Evolutionary conservation across 2,888 invertebrate species (phyloP), one percentile per base, ranked within the genome.

Genomic region (Gryllus longicercus): DNA sequence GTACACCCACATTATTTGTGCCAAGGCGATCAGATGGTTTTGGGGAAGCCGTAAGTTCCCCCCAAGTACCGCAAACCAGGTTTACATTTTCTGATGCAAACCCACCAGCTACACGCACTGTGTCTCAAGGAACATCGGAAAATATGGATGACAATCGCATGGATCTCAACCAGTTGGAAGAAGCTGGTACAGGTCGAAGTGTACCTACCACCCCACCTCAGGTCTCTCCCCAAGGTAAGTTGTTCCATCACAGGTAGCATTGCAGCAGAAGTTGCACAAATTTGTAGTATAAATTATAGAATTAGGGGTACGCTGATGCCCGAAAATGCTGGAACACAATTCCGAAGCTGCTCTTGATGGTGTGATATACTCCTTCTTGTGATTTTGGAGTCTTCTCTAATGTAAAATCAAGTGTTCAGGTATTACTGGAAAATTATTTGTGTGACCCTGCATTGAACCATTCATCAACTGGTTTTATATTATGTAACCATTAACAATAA

Each of bases 21-120:
- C 95, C 96, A 5, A 89, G 95, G 81, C 90, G 96, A 82, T 92
- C 91, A 82, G 96, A 96, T 86, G 96, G 95, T 79, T 96, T 96
- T 88, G 95, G 96, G 74, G 96, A 96, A 86, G 96, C 96, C 76
- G 95, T 97, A 74, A 96, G 96, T 86, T 97, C 97, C 0, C 97
- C 97, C 10, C 92, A 94, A 88, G 92, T 93, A 50, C 91, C 91
- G 5, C 89, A 87, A 88, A 81, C 87, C 87, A 89, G 92, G 83
- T 93, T 93, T 84, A 91, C 90, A 23, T 93, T 92, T 84, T 90
- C 90, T 80, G 93, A 92, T 84, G 87, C 90, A 50, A 79, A 80
- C 74, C 79, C 78, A 51, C 79, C 78, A 50, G 18, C 77, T 18
- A 75, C 78, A 10, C 74, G 38, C 50, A 50, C 80, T 81, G 86